Evolutionary conservation across 2,797 vertebrate genomes (phyloP), one percentile per base, ranked within the genome.

Genomic region (Parauchenoglanis punctatus): DNA sequence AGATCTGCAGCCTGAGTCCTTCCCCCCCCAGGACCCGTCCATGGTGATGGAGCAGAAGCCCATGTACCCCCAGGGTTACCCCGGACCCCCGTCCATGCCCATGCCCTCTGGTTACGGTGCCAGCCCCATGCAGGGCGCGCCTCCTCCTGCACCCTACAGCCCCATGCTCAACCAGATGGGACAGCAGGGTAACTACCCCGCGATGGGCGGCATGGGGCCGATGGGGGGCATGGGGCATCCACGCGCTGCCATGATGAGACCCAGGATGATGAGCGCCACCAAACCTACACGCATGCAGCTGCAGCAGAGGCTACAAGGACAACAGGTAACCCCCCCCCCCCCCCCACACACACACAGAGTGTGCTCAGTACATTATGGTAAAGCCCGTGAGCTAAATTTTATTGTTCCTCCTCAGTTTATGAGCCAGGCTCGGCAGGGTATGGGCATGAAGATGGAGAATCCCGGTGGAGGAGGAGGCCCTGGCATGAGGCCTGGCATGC

Each of bases 281-380:
- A 99, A 98, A 92, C 99, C 99, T n/a, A 96, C 99, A 23, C 93
- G 98, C 87, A 95, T 98, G 94, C 99, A 99, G 91, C 97, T 99
- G 56, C 98, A 99, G 93, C 98, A 99, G 94, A 96, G 98, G 91
- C 96, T 99, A 17, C 99, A 99, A 92, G 97, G 98, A 85, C 98
- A 98, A 88, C 98, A 99, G 98, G 98, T 99, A 61, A 40, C 75
- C 15, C 58, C 15, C 31, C 31, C 31, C 31, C 31, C 75, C 28
- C 75, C 56, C 75, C 28, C 52, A 54, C 52, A 31, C n/a, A 56
- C n/a, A 31, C n/a, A 31, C 72, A 7, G 5, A 2, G 17, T 28
- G n/a, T 17, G 2, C 35, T 52, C 61, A 20, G 15, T 52, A 31
- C 49, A 10, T 54, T 49, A 28, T 2, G 10, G 20, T 35, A 18